Conservation (phyloP, 2,113 vertebrate genomes). For the Oryzias curvinotus region DNA sequence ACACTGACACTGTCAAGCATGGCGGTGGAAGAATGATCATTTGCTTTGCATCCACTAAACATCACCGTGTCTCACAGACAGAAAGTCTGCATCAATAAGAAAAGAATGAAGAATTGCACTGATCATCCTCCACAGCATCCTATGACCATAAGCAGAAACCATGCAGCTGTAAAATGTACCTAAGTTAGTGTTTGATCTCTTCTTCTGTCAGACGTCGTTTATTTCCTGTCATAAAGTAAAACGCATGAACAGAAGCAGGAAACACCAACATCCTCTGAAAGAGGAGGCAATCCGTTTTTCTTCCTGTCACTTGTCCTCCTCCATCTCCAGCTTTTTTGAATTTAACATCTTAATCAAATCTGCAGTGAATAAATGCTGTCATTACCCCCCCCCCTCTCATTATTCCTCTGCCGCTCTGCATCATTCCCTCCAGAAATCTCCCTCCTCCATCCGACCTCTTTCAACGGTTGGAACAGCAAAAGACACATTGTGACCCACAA, state of each 20-base stretch:
- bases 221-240: background rate
- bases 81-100: too few relatives aligned
- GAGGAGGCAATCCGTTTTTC: background rate
- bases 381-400: background rate
- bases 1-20: too few relatives aligned
- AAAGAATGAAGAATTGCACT: too few relatives aligned
- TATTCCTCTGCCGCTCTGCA: background rate
- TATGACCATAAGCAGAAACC: too few relatives aligned
- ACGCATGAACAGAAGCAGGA: background rate
- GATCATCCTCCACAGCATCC: too few relatives aligned
- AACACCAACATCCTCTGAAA: background rate
- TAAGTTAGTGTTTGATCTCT: too few relatives aligned
- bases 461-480: constrained; percentile 13
- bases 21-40: too few relatives aligned
- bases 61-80: too few relatives aligned
- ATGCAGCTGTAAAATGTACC: too few relatives aligned
- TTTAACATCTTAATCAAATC: constrained; percentile 24
- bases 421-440: background rate
- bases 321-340: background rate
- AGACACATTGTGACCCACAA: background rate
- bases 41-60: too few relatives aligned
- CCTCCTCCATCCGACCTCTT: constrained; percentile 1
- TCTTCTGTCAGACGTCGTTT: too few relatives aligned
- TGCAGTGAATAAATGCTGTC: background rate
- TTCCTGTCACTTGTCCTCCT: background rate